Percentiles rank a stretch among this genome's conserved stretches.
Conservation (phyloP, 2,797 vertebrate species). For the Neostethus bicornis region DNA sequence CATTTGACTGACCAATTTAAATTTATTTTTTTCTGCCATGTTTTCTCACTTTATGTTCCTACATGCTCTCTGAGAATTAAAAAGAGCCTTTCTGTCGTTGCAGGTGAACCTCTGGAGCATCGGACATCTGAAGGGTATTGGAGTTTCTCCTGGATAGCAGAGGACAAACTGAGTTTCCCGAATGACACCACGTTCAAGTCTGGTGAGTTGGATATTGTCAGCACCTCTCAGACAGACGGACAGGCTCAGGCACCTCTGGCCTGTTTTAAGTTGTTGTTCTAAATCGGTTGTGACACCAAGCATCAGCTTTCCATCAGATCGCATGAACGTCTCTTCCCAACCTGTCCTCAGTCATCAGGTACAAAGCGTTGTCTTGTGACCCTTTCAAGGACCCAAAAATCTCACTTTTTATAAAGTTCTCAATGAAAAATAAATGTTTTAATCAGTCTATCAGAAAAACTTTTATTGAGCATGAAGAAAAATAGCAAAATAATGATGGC, state of each 20-base stretch:
- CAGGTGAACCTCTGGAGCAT: slow-evolving; percentile 62
- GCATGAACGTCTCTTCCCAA: slow-evolving; percentile 50
- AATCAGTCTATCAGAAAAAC: neutral
- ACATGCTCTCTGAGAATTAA: slow-evolving; percentile 14
- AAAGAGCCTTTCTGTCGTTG: slow-evolving; percentile 32
- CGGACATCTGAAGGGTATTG: slow-evolving; percentile 70
- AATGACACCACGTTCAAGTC: slow-evolving; percentile 42
- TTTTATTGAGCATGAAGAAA: too few species aligned
- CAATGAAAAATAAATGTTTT: neutral
- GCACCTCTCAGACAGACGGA: slow-evolving; percentile 43
- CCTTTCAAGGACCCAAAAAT: slow-evolving; percentile 7
- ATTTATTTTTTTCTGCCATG: too few species aligned
- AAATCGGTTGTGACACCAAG: slow-evolving; percentile 39
- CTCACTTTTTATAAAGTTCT: neutral
- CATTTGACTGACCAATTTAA: slow-evolving; percentile 12
- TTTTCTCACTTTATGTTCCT: neutral
- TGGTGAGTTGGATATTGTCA: slow-evolving; percentile 74
- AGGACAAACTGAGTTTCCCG: slow-evolving; percentile 77
- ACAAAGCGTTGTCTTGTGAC: slow-evolving; percentile 7
- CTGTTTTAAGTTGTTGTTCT: slow-evolving; percentile 24
- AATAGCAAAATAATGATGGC: too few species aligned
- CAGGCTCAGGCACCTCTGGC: slow-evolving; percentile 23
- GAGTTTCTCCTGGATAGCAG: slow-evolving; percentile 84
- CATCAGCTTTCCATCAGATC: slow-evolving; percentile 54
- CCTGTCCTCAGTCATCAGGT: slow-evolving; percentile 27